A percentile compares a stretch with the other conserved stretches of the same genome.
Evolutionary conservation across 2,113 vertebrate species (phyloP).

Genomic region (Sorex fumeus): DNA sequence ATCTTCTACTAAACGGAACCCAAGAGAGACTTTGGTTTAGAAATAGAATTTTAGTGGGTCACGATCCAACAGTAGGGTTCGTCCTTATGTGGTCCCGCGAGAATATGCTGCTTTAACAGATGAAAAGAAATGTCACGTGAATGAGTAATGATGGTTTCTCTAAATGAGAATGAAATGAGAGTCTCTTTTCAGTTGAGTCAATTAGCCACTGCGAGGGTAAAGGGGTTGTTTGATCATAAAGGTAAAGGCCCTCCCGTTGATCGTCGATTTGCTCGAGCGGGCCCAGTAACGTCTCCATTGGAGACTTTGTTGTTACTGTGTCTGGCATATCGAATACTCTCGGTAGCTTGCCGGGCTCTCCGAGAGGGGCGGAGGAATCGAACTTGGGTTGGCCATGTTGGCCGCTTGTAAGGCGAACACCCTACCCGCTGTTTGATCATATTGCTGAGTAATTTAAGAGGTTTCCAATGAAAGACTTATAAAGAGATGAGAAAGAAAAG

Average conservation of each 20-base stretch:
- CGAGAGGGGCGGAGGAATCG: no score
- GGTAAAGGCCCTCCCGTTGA: no score
- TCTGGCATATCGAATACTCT: no score
- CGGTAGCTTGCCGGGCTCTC: no score
- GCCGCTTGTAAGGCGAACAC: no score
- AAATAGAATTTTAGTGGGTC: slow-evolving; percentile 43
- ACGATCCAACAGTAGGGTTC: not conserved
- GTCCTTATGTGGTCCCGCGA: not conserved
- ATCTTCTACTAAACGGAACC: slow-evolving; percentile 22
- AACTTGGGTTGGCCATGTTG: no score
- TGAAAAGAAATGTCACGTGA: slow-evolving; percentile 11
- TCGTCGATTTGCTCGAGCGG: no score
- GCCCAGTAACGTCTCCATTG: no score
- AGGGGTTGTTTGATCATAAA: not conserved
- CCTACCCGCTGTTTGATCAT: not conserved
- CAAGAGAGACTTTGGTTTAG: slow-evolving; percentile 32
- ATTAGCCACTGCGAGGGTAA: not conserved
- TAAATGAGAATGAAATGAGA: slow-evolving; percentile 26
- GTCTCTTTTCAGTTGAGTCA: no score
- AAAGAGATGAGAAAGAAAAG: not conserved
- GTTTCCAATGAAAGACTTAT: not conserved
- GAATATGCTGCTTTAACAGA: not conserved
- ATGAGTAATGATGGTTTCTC: slow-evolving; percentile 20
- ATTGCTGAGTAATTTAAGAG: not conserved
- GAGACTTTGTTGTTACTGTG: no score